A percentile compares a stretch with the other conserved stretches of the same genome.
These are phyloP conservation scores for Micrasema longulum DNA, from an alignment of 1,140 invertebrate genomes.

Conservation along the genomic window DNA sequence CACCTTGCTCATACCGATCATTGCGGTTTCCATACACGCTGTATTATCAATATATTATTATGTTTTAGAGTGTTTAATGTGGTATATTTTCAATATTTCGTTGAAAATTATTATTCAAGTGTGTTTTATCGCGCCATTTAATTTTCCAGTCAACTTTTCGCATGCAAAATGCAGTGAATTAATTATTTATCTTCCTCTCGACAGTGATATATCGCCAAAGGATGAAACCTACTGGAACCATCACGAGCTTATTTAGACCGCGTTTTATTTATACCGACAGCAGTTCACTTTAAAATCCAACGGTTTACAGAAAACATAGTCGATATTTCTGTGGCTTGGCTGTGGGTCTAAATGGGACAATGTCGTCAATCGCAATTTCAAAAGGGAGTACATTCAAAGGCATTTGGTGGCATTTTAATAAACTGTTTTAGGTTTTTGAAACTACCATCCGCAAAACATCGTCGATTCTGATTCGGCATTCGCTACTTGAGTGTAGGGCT, in stretches of 20 bases:
- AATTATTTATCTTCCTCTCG: not conserved
- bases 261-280: not conserved
- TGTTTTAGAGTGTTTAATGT: not conserved
- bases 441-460: no score
- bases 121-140: not conserved
- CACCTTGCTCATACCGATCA: no score
- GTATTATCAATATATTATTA: not conserved
- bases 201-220: not conserved
- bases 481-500: no score
- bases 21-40: no score
- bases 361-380: not conserved
- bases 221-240: not conserved
- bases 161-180: not conserved
- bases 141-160: slow-evolving; percentile 1
- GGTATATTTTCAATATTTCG: not conserved
- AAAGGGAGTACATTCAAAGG: no score
- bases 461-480: no score
- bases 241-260: not conserved
- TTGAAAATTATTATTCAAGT: not conserved
- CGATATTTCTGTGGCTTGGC: not conserved
- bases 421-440: no score
- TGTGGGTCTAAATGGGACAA: not conserved
- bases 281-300: not conserved
- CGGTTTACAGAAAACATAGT: not conserved
- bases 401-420: no score